Evolutionary conservation across 2,797 vertebrate genomes (phyloP).

Genomic region (Melopsittacus undulatus): DNA sequence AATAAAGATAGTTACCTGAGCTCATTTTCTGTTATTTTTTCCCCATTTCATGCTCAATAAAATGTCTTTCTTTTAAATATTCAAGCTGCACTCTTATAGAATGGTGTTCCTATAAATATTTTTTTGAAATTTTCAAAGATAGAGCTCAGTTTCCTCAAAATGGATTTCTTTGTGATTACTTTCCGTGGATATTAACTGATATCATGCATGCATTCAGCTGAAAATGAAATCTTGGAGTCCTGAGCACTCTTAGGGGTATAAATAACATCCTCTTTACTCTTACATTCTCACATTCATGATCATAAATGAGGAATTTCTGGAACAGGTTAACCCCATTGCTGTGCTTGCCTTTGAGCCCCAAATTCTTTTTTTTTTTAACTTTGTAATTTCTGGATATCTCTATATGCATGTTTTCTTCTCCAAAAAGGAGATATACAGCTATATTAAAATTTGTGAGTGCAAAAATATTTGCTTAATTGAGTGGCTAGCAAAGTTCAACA

Average conservation of each 20-base stretch:
- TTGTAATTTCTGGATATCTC: background rate
- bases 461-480: background rate
- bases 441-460: slow-evolving; percentile 1
- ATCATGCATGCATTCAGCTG: background rate
- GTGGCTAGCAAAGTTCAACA: background rate
- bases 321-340: background rate
- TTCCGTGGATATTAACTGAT: background rate
- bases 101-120: slow-evolving; percentile 30
- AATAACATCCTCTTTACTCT: background rate
- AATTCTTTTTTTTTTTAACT: background rate
- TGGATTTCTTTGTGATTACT: background rate
- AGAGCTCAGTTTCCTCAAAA: background rate
- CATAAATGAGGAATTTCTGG: background rate
- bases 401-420: background rate
- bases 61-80: slow-evolving; percentile 2
- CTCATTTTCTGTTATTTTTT: slow-evolving; percentile 19
- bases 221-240: slow-evolving; percentile 6
- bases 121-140: background rate
- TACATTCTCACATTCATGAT: background rate
- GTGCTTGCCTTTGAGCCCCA: background rate
- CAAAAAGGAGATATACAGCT: background rate
- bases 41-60: background rate
- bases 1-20: slow-evolving; percentile 63
- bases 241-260: background rate
- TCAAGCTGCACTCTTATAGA: slow-evolving; percentile 3